Percentiles rank a stretch among this genome's conserved stretches.
These are phyloP conservation scores for Cheumatopsyche charites DNA, from an alignment of 1,140 invertebrate species.

Conservation along the genomic window DNA sequence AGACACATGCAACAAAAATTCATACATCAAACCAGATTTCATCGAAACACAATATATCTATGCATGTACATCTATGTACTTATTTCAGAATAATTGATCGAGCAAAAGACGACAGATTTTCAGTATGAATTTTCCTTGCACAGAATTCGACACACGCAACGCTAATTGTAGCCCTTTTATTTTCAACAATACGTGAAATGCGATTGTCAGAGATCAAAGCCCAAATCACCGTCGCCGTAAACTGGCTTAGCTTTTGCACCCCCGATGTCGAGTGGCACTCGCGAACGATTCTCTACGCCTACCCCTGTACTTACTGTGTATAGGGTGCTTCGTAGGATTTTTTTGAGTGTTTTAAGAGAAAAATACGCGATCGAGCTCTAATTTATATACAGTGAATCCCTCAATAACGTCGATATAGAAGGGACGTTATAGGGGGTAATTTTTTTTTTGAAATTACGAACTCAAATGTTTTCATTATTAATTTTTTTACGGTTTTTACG, in stretches of 20 bases:
- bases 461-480: no score
- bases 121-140: neutral
- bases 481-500: no score
- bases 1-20: neutral
- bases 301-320: no score
- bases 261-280: neutral
- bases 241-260: constrained; percentile 31
- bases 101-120: neutral
- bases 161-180: constrained; percentile 40
- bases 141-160: neutral
- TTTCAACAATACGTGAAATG: constrained; percentile 47
- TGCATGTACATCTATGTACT: no score
- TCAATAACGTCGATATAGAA: no score
- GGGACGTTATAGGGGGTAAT: no score
- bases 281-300: neutral
- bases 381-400: no score
- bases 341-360: no score
- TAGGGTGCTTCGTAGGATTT: no score
- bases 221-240: constrained; percentile 37
- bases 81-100: neutral
- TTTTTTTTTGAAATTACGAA: no score
- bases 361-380: no score
- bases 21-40: neutral
- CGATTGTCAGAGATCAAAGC: constrained; percentile 46
- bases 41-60: no score